Conservation (phyloP, 2,888 invertebrate genomes). For the Myopa testacea region DNA sequence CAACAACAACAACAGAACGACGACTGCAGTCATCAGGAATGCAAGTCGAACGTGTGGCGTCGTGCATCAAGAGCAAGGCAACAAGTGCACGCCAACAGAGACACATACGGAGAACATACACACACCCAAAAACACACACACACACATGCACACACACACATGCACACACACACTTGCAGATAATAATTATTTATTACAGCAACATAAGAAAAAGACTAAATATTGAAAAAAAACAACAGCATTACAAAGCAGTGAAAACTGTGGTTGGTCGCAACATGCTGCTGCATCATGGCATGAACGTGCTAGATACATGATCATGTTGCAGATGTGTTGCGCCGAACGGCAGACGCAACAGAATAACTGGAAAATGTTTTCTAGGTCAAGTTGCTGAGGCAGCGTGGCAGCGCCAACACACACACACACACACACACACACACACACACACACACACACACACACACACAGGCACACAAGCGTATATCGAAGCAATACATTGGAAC, state of each 20-base stretch:
- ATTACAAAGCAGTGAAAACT: constrained; percentile 39
- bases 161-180: constrained; percentile 13
- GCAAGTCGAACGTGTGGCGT: constrained; percentile 45
- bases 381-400: constrained; percentile 59
- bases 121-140: constrained; percentile 16
- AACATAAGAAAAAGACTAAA: constrained; percentile 23
- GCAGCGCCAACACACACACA: not conserved
- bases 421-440: constrained; percentile 23
- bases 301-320: constrained; percentile 49
- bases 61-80: constrained; percentile 47
- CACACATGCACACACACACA: constrained; percentile 13
- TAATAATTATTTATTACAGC: not conserved
- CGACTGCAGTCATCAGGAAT: constrained; percentile 14
- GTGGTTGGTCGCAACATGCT: constrained; percentile 47
- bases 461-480: constrained; percentile 14
- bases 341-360: constrained; percentile 61
- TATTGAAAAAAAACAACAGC: constrained; percentile 38
- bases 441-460: constrained; percentile 4
- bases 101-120: constrained; percentile 9
- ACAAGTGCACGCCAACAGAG: constrained; percentile 49
- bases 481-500: not conserved
- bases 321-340: constrained; percentile 56
- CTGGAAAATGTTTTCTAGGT: constrained; percentile 67
- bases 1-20: constrained; percentile 39
- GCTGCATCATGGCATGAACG: constrained; percentile 31